Conservation (phyloP, 1,140 invertebrate genomes). For the Liolophura sinensis region DNA sequence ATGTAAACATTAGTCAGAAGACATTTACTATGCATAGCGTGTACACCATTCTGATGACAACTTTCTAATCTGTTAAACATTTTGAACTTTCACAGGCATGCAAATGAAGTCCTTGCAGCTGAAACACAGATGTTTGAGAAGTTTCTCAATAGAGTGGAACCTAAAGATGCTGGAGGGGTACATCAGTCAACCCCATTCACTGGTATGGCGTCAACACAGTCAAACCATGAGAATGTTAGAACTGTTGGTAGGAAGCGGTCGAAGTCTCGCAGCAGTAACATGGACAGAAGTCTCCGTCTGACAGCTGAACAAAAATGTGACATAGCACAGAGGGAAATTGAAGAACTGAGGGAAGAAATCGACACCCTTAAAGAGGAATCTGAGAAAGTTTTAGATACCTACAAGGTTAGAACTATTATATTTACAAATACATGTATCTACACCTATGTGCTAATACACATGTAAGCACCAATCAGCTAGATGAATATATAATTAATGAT, state of each 20-base stretch:
- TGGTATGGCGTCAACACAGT: conserved; percentile 22
- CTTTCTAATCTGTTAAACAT: too few species aligned
- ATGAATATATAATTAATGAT: not conserved
- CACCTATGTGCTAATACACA: too few species aligned
- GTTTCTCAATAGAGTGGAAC: conserved; percentile 54
- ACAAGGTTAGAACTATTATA: conserved; percentile 37
- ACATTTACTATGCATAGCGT: not conserved
- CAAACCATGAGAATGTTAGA: conserved; percentile 30
- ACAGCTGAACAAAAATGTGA: conserved; percentile 59
- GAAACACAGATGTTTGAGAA: conserved; percentile 60
- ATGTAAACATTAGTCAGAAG: not conserved
- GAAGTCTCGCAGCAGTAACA: conserved; percentile 46
- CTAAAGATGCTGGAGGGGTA: conserved; percentile 30
- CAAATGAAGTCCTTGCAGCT: conserved; percentile 53
- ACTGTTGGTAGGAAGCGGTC: conserved; percentile 48
- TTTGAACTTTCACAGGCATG: conserved; percentile 34
- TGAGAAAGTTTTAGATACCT: conserved; percentile 56
- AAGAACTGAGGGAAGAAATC: conserved; percentile 55
- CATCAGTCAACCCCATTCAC: conserved; percentile 8
- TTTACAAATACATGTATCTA: not conserved
- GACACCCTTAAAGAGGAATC: conserved; percentile 52
- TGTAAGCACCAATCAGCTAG: too few species aligned
- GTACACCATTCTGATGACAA: conserved; percentile 1
- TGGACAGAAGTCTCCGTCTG: conserved; percentile 49
- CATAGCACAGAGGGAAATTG: conserved; percentile 58